These are phyloP conservation scores for Drosophila hamatofila DNA, from an alignment of 2,888 invertebrate genomes.

Conservation along the genomic window DNA sequence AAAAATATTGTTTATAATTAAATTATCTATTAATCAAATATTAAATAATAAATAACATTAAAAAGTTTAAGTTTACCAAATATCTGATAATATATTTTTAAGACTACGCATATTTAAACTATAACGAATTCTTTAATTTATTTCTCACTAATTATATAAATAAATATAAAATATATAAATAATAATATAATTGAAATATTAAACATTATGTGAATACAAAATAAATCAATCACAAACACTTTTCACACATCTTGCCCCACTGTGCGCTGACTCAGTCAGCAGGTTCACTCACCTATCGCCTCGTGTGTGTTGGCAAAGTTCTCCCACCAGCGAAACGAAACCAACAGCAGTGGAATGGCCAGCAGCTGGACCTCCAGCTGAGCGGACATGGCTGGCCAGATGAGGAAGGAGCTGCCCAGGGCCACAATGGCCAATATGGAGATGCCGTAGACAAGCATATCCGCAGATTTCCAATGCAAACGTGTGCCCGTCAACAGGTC, in stretches of 20 bases:
- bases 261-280: slow-evolving; percentile 2
- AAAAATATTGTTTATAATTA: no score
- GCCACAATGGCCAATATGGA: slow-evolving; percentile 87
- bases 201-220: not conserved
- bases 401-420: slow-evolving; percentile 89
- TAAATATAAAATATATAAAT: not conserved
- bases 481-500: slow-evolving; percentile 77
- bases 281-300: slow-evolving; percentile 69
- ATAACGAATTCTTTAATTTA: no score
- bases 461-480: slow-evolving; percentile 71
- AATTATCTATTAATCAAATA: no score
- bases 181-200: not conserved
- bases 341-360: slow-evolving; percentile 88
- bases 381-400: slow-evolving; percentile 88
- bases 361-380: slow-evolving; percentile 86
- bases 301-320: slow-evolving; percentile 88
- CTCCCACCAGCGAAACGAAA: slow-evolving; percentile 94
- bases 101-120: no score
- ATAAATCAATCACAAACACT: not conserved
- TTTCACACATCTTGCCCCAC: not conserved
- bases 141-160: no score
- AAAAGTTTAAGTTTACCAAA: no score
- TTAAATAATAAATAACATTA: no score
- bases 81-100: no score
- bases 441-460: slow-evolving; percentile 58